These are phyloP conservation scores for Oncorhynchus masou DNA, from an alignment of 2,113 vertebrate species.

Conservation along the genomic window DNA sequence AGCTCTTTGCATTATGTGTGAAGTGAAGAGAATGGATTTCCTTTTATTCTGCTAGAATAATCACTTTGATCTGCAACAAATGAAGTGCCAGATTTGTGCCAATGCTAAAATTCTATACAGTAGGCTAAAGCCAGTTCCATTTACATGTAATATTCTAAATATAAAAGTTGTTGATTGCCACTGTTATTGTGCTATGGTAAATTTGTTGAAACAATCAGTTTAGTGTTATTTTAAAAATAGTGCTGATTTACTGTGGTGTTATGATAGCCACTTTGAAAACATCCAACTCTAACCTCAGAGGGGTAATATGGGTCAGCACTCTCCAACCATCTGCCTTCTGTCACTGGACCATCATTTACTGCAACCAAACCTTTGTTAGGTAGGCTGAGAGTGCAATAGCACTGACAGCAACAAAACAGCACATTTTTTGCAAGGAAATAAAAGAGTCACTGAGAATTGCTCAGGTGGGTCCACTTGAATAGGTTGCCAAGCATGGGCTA, in stretches of 20 bases:
- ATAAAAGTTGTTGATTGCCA: too few species aligned
- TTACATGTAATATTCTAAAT: too few species aligned
- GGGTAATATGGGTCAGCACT: background rate
- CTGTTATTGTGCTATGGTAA: too few species aligned
- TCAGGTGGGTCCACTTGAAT: too few species aligned
- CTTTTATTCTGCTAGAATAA: slow-evolving; percentile 14
- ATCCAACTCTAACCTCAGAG: too few species aligned
- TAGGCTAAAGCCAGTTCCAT: too few species aligned
- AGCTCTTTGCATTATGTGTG: slow-evolving; percentile 2
- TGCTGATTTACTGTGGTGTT: too few species aligned
- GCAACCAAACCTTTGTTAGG: background rate
- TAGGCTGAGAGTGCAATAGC: background rate
- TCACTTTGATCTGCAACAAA: slow-evolving; percentile 9
- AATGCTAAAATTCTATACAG: background rate
- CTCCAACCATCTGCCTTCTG: slow-evolving; percentile 11
- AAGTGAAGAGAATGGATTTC: slow-evolving; percentile 11
- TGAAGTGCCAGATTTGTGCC: background rate
- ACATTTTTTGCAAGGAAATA: background rate
- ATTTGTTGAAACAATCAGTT: background rate
- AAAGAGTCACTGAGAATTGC: too few species aligned
- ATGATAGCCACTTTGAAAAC: too few species aligned
- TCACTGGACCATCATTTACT: slow-evolving; percentile 14
- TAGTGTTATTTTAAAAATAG: too few species aligned
- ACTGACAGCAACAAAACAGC: too few species aligned
- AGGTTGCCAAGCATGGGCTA: too few species aligned